phyloP scores from a whole-genome alignment of 37 sponge, comb jelly and placozoan genomes.

The Chondrilla cf. caribensis region DNA sequence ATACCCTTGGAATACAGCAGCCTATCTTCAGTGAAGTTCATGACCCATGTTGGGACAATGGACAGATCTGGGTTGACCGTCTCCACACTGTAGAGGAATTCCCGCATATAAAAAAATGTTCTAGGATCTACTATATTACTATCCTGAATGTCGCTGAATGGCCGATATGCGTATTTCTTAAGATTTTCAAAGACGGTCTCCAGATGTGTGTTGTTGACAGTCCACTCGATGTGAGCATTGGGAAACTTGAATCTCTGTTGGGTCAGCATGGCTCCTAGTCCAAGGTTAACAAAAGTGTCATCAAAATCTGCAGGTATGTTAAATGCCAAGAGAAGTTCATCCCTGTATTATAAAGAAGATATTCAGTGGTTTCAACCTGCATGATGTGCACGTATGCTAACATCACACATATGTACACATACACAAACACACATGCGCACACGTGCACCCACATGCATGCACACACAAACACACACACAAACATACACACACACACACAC shows the following conservation, averaged over 20 bases:
- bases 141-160: constrained; percentile 17
- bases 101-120: constrained; percentile 39
- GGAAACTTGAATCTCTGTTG: not conserved
- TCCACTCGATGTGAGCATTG: constrained; percentile 22
- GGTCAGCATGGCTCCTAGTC: constrained; percentile 40
- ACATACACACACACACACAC: no score
- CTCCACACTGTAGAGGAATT: constrained; percentile 26
- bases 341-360: no score
- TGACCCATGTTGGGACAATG: constrained; percentile 32
- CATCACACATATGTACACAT: no score
- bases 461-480: no score
- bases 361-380: no score
- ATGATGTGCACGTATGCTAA: no score
- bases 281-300: constrained; percentile 59
- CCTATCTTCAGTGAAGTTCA: constrained; percentile 31
- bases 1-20: not conserved
- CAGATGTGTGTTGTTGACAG: constrained; percentile 26
- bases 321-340: constrained; percentile 1
- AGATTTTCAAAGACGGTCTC: constrained; percentile 1
- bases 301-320: constrained; percentile 57
- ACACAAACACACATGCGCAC: no score
- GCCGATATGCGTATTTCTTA: constrained; percentile 44
- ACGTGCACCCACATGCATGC: no score
- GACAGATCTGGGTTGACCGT: not conserved
- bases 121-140: constrained; percentile 37